Evolutionary conservation across 2,113 vertebrate genomes (phyloP).

Genomic region (Lepisosteus oculatus): DNA sequence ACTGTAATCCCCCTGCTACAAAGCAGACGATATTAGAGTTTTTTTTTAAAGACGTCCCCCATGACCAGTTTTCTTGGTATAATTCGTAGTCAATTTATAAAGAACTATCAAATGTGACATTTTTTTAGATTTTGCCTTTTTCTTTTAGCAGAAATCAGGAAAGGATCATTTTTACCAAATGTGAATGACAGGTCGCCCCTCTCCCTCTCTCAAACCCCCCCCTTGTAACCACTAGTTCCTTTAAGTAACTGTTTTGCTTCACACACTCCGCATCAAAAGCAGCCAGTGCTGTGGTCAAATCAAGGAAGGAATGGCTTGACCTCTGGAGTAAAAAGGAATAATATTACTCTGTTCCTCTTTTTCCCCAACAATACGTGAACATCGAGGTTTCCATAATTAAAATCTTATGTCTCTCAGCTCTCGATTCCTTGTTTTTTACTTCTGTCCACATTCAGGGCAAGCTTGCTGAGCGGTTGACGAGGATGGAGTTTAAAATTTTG

Average conservation of each 20-base stretch:
- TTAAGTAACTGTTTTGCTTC: not conserved
- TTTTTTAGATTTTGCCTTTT: slow-evolving; percentile 2
- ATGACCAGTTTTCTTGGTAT: not conserved
- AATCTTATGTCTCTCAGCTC: slow-evolving; percentile 22
- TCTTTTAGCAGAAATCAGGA: not conserved
- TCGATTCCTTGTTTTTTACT: slow-evolving; percentile 53
- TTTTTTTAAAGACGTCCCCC: not conserved
- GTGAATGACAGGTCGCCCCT: not conserved
- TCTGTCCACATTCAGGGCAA: slow-evolving; percentile 63
- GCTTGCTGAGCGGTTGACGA: slow-evolving; percentile 56
- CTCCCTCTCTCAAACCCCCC: not conserved
- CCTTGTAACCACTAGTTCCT: too few relatives aligned
- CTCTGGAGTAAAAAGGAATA: not conserved
- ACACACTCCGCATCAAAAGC: not conserved
- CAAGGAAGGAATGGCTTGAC: slow-evolving; percentile 9
- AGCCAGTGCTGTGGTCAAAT: slow-evolving; percentile 6
- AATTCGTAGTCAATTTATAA: slow-evolving; percentile 13
- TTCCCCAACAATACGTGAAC: slow-evolving; percentile 29
- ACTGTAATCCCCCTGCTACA: slow-evolving; percentile 1
- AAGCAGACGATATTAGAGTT: not conserved
- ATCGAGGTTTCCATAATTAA: slow-evolving; percentile 39
- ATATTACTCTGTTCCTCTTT: not conserved
- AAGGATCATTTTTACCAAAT: not conserved
- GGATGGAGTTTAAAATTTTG: slow-evolving; percentile 49
- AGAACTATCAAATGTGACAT: not conserved